Evolutionary conservation across 1,140 invertebrate species (phyloP), one percentile per base, ranked within the genome.

Genomic region (Danaus melanippus): DNA sequence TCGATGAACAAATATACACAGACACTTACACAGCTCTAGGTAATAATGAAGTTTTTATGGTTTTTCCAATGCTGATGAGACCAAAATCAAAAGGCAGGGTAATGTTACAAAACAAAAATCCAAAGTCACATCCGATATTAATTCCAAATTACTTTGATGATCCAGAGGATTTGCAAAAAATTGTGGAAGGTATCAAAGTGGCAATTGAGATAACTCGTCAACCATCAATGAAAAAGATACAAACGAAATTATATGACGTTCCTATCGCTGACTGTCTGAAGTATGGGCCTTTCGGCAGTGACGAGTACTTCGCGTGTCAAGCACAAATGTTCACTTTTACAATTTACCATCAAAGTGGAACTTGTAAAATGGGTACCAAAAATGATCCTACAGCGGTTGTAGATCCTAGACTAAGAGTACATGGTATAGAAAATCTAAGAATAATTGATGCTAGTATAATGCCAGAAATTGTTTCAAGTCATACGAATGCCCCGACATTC

Each of bases 291-390:
- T 91, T 91, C 66, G 90, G 90, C 42, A 90, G 90, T 0, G 90
- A 92, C 62, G 88, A 82, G 10, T 96, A 96, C 71, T 95, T 93
- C 87, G 90, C 90, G 21, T 96, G 95, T 80, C 90, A 92, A 58
- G 89, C 90, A 0, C 84, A 90, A 44, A 89, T 91, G 70, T 90
- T 93, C 21, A 93, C 93, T 0, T 90, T 92, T 54, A 94, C 91
- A 2, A 92, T 95, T 48, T 95, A 94, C 71, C 94, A 96, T 71
- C 92, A 93, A 51, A 90, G 91, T 10, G 94, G 95, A 0, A 96
- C 95, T 0, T 93, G 93, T 69, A 96, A 95, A 83, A 97, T 97
- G 95, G 95, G 94, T 0, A 86, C 89, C 0, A 59, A 69, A 21
- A 79, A 60, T 0, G 94, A 96, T 76, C 88, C 89, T 0, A 84